Evolutionary conservation across 2,797 vertebrate species (phyloP).

Genomic region (Gymnothorax reevesii): DNA sequence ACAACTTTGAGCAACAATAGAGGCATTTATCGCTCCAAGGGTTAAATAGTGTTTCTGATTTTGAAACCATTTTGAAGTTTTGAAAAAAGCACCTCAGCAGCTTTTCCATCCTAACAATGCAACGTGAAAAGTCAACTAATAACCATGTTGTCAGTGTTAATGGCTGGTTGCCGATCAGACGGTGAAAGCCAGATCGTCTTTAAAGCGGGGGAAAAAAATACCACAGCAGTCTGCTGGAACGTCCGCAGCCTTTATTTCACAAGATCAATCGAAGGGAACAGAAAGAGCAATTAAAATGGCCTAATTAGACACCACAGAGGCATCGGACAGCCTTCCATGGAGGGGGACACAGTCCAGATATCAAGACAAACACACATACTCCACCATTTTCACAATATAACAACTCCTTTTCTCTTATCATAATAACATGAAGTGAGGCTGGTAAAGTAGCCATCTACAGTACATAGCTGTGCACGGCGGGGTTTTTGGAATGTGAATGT

Average conservation of each 20-base stretch:
- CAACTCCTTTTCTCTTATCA: neutral
- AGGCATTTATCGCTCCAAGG: too few relatives aligned
- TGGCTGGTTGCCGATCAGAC: neutral
- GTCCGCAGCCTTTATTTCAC: neutral
- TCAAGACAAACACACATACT: neutral
- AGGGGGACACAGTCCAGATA: neutral
- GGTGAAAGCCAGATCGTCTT: neutral
- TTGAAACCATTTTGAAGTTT: too few relatives aligned
- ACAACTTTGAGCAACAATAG: too few relatives aligned
- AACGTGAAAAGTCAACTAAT: neutral
- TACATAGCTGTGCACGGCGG: neutral
- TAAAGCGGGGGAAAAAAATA: neutral
- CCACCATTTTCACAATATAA: neutral
- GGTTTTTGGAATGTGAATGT: neutral
- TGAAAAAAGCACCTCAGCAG: neutral
- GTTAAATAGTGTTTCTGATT: too few relatives aligned
- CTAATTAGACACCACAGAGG: constrained; percentile 11
- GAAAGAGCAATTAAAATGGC: constrained; percentile 15
- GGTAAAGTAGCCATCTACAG: neutral
- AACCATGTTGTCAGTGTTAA: neutral
- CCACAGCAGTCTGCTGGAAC: constrained; percentile 9
- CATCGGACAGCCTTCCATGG: neutral
- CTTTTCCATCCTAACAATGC: neutral
- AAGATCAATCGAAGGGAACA: neutral
- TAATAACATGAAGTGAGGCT: neutral